Conservation (phyloP, 1,140 invertebrate genomes). For the Antheraea mylitta region DNA sequence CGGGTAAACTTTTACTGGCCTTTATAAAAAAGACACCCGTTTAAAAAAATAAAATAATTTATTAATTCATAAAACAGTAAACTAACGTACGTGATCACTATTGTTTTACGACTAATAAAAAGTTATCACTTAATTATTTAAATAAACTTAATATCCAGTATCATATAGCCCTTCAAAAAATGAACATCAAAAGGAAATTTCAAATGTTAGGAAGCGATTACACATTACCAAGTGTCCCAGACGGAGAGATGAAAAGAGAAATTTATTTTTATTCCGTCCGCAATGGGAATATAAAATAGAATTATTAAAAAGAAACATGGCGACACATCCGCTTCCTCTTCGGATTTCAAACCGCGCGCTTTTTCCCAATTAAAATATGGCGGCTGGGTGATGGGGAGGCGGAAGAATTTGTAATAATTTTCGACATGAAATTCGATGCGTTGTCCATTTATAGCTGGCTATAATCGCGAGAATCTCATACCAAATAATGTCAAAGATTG, state of each 20-base stretch:
- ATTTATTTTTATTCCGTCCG: conserved; percentile 66
- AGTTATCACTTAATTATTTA: conserved; percentile 3
- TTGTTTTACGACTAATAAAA: neutral
- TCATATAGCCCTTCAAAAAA: neutral
- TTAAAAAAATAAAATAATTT: neutral
- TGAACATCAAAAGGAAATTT: conserved; percentile 49
- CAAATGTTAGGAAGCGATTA: conserved; percentile 46
- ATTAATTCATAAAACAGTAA: neutral
- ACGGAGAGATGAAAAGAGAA: conserved; percentile 60
- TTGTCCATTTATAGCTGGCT: neutral
- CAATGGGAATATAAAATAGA: conserved; percentile 59
- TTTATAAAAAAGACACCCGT: no score
- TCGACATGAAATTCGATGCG: neutral
- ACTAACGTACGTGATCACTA: neutral
- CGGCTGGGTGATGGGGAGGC: conserved; percentile 10
- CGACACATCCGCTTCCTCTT: conserved; percentile 70
- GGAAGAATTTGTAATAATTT: neutral
- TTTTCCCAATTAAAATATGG: conserved; percentile 28
- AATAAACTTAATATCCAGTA: conserved; percentile 10
- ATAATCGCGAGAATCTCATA: no score
- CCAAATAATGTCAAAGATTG: no score
- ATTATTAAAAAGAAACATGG: conserved; percentile 62
- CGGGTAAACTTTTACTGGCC: no score
- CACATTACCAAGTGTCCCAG: conserved; percentile 30
- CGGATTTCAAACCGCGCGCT: conserved; percentile 33